phyloP scores from a whole-genome alignment of 1,140 invertebrate genomes.

The Penaeus vannamei region DNA sequence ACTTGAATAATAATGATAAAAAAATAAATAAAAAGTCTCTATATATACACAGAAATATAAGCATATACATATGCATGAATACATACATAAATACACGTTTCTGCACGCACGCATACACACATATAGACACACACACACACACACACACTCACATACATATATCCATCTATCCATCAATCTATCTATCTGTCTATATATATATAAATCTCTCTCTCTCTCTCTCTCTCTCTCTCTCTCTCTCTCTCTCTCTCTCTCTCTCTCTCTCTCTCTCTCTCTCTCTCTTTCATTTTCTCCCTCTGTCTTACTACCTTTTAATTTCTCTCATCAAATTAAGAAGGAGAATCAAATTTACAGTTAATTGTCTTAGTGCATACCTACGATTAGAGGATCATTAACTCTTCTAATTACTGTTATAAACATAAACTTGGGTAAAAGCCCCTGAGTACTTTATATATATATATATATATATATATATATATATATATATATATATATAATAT shows the following conservation, averaged over 20 bases:
- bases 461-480: too few species aligned
- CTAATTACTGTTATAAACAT: too few species aligned
- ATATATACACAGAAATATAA: too few species aligned
- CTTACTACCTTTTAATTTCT: not conserved
- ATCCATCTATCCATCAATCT: slow-evolving; percentile 9
- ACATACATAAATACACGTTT: slow-evolving; percentile 8
- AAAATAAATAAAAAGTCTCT: too few species aligned
- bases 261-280: not conserved
- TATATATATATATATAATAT: too few species aligned
- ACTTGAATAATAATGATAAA: too few species aligned
- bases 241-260: not conserved
- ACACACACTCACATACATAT: slow-evolving; percentile 25
- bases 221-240: not conserved
- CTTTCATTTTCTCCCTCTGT: slow-evolving; percentile 6
- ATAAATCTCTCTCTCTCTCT: not conserved
- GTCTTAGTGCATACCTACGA: too few species aligned
- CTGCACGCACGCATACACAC: slow-evolving; percentile 11
- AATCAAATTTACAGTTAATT: too few species aligned
- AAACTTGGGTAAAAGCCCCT: too few species aligned
- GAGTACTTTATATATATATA: too few species aligned
- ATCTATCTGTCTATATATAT: not conserved
- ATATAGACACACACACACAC: slow-evolving; percentile 22
- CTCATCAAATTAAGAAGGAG: not conserved
- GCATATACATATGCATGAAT: too few species aligned
- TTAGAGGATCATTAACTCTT: too few species aligned